Evolutionary conservation across 2,113 vertebrate genomes (phyloP), one percentile per base, ranked within the genome.

Genomic region (Chloropsis hardwickii): DNA sequence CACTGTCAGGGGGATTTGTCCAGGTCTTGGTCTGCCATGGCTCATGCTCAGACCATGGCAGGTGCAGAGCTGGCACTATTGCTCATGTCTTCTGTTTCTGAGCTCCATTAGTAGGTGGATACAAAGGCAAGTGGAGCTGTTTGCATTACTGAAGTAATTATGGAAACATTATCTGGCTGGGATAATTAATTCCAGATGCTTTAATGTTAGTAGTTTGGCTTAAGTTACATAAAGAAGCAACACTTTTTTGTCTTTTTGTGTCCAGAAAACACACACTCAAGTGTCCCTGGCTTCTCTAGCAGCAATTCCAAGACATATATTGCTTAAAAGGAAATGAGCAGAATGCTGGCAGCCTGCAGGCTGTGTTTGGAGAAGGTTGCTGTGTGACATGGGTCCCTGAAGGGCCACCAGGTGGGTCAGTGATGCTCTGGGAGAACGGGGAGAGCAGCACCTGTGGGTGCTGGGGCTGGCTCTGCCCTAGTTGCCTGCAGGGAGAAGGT

Each of bases 141-240:
- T 96, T 90, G 85, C 2, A 0, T 96, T 91, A 31, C 81, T 93
- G 91, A 71, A 96, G 83, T 94, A 89, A 88, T 94, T 89, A 86
- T 39, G 54, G 96, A 90, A 96, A 67, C 74, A 39, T 94, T 92
- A 58, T 70, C 90, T 71, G 54, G 50, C 91, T 83, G 70, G 42
- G 79, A 83, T 93, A 87, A 86, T 97, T 92, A 95, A 94, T 88
- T 96, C 92, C 94, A 96, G 92, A 92, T 97, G 91, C 89, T 92
- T 87, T 77, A 88, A 47, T 14, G 58, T 88, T 92, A 42, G 76
- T 76, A 81, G 72, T 74, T 92, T 89, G 95, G 80, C 94, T 90
- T 57, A 47, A n/a, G 57, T 77, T 77, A 21, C 89, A 37, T 31
- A 21, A 51, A 71, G 40, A 56, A 53, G 64, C 64, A 64, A 31